A percentile compares a stretch with the other conserved stretches of the same genome.
These are phyloP conservation scores for Sycophila sp. DNA, from an alignment of 1,140 invertebrate species.

Conservation along the genomic window DNA sequence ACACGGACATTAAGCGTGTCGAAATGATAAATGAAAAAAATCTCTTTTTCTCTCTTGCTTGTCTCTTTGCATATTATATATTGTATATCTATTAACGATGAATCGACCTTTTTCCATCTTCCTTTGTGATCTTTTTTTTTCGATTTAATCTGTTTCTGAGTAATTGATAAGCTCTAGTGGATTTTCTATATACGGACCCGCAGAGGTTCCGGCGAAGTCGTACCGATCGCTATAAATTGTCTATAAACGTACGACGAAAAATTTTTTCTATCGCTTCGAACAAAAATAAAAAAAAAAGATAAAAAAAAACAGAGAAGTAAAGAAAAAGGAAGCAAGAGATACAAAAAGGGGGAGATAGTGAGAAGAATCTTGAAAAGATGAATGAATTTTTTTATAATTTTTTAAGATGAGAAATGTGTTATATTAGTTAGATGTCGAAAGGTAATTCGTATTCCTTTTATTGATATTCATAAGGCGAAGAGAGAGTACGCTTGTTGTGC, in stretches of 20 bases:
- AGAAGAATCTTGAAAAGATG: slow-evolving; percentile 26
- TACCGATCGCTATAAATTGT: too few relatives aligned
- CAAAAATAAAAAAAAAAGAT: neutral
- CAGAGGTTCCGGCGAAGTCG: too few relatives aligned
- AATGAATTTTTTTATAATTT: slow-evolving; percentile 37
- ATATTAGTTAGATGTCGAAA: slow-evolving; percentile 31
- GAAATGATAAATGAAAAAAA: slow-evolving; percentile 18
- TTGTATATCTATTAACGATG: neutral
- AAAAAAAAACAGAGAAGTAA: neutral
- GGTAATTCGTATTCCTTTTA: slow-evolving; percentile 27
- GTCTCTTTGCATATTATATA: slow-evolving; percentile 4
- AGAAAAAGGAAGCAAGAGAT: neutral
- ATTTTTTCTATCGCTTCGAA: neutral
- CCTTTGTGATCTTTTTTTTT: neutral
- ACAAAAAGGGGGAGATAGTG: neutral
- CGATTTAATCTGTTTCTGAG: too few relatives aligned
- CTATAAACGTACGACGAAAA: too few relatives aligned
- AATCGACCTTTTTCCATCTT: neutral
- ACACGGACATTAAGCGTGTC: slow-evolving; percentile 6
- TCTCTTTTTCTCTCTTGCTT: slow-evolving; percentile 33
- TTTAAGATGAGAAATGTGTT: slow-evolving; percentile 24
- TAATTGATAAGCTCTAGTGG: neutral
- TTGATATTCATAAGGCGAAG: too few relatives aligned
- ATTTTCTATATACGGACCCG: too few relatives aligned
- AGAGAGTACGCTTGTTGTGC: too few relatives aligned